phyloP scores from a whole-genome alignment of 2,113 vertebrate species.

The Burhinus oedicnemus region DNA sequence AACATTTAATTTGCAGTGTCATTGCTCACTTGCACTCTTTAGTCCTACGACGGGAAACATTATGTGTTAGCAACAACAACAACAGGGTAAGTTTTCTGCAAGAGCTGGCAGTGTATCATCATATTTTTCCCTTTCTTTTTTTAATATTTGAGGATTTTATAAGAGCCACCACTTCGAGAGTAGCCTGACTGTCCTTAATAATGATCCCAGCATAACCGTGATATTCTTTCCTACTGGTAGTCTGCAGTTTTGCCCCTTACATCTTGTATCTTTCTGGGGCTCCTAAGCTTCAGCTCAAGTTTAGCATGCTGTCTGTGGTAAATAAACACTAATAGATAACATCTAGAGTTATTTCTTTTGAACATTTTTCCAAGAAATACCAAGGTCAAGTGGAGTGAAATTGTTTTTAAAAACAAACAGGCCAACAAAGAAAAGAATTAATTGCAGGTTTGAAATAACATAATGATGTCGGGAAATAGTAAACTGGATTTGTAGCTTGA shows the following conservation, averaged over 20 bases:
- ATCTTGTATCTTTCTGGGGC: background rate
- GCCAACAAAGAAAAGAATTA: constrained; percentile 28
- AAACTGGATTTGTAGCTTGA: constrained; percentile 26
- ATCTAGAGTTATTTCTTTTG: constrained; percentile 22
- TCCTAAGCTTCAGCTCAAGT: background rate
- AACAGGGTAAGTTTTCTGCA: background rate
- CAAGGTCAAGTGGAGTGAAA: constrained; percentile 47
- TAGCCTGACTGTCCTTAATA: background rate
- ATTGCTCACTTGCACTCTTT: background rate
- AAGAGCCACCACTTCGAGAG: background rate
- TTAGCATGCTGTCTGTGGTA: background rate
- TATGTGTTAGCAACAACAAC: background rate
- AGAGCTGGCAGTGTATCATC: background rate
- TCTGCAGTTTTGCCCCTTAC: background rate
- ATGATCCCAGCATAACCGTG: background rate
- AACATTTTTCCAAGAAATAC: constrained; percentile 45
- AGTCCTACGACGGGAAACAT: background rate
- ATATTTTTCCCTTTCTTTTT: background rate
- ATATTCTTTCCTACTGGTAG: background rate
- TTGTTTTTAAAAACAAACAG: constrained; percentile 28
- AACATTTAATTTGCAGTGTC: background rate
- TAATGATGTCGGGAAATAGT: background rate
- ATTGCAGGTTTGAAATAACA: constrained; percentile 44
- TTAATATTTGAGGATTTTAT: background rate
- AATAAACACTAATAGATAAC: constrained; percentile 37